phyloP scores from a whole-genome alignment of 1,140 invertebrate genomes.

The Ephestia elutella region DNA sequence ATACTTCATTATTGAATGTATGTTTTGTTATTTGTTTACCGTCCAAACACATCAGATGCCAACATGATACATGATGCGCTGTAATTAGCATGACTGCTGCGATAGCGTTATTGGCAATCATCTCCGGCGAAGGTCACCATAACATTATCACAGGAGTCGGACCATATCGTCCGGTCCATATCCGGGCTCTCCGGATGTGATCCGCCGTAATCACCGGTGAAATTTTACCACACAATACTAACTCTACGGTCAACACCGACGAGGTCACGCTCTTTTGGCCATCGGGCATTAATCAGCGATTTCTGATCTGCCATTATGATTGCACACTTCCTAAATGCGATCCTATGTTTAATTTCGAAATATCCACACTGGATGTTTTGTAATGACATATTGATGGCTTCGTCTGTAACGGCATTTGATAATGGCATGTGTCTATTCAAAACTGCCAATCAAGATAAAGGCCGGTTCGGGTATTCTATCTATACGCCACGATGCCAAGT shows the following conservation, averaged over 20 bases:
- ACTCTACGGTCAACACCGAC: conserved; percentile 26
- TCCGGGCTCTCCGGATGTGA: conserved; percentile 45
- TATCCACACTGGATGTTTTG: background rate
- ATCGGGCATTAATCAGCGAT: conserved; percentile 48
- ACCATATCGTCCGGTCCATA: conserved; percentile 53
- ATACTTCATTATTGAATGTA: no score
- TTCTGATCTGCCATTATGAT: conserved; percentile 37
- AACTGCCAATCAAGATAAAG: background rate
- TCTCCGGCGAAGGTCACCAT: conserved; percentile 37
- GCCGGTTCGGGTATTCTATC: conserved; percentile 20
- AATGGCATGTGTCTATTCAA: no score
- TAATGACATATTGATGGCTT: background rate
- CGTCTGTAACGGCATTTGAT: no score
- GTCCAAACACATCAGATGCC: background rate
- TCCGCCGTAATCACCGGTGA: conserved; percentile 61
- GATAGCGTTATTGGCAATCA: conserved; percentile 25
- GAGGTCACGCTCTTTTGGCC: conserved; percentile 57
- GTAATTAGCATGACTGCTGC: conserved; percentile 14
- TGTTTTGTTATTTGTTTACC: background rate
- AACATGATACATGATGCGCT: background rate
- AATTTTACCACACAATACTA: conserved; percentile 65
- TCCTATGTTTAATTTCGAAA: conserved; percentile 28
- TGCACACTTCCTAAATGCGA: conserved; percentile 40
- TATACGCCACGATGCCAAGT: conserved; percentile 35
- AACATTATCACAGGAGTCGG: conserved; percentile 44